Base-by-base conservation (phyloP, 2,888 invertebrate genomes). In the Mythimna loreyi region DNA sequence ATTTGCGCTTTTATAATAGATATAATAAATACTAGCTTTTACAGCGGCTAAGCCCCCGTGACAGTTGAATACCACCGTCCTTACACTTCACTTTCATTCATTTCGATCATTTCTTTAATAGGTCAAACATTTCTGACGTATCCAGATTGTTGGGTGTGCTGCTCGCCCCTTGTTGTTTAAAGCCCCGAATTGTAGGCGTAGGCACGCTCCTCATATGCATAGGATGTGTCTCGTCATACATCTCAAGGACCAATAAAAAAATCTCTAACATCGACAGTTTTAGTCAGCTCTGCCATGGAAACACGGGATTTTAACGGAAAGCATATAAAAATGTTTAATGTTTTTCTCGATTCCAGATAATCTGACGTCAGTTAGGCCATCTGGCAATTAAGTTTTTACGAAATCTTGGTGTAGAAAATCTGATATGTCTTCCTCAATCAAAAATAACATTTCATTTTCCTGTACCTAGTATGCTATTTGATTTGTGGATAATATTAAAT, bases 121-220 rank as follows among this genome's bases (percentile, higher is more conserved):
- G 40, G 25, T 21, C n/a, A 58, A 7, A n/a, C 11, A 21, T 52
- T 23, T 45, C 36, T 21, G 19, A 13, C 9, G 57, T 47, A 23
- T 40, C 9, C 8, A 50, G 25, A 56, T 62, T 21, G 33, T 62
- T 28, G 50, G 58, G n/a, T 57, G 21, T 52, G 16, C 19, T 43
- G 67, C 78, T 71, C 64, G 56, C 53, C 53, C 25, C 52, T 60
- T 30, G 52, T 25, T 63, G 58, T 49, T 56, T 52, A 60, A 70
- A 80, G 65, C 72, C 58, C 53, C 61, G 13, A 72, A 70, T 67
- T 56, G 56, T 67, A 72, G 57, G 58, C 64, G 33, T 49, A 45
- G 68, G 53, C 78, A 82, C 72, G 81, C 68, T 45, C 28, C 65
- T 47, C 23, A 62, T 62, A 55, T 33, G 55, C 75, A 55, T 59